These are phyloP conservation scores for Ammodytes dubius DNA, from an alignment of 2,113 vertebrate species.

Conservation along the genomic window DNA sequence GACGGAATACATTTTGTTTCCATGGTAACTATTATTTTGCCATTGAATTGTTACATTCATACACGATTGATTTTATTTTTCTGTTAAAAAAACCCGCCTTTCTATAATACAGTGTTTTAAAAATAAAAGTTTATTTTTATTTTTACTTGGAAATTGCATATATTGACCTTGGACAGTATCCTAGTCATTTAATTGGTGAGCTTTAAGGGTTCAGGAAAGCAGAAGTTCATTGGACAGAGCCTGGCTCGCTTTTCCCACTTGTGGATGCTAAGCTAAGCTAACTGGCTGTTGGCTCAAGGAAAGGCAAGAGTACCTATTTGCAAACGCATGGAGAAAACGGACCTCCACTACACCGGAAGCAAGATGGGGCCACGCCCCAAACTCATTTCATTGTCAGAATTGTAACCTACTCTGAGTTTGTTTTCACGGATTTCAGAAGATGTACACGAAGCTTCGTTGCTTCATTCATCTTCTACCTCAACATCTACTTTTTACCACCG, in stretches of 20 bases:
- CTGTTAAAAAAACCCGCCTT: not conserved
- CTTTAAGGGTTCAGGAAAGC: not conserved
- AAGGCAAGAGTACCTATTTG: not conserved
- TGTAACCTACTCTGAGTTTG: too few species aligned
- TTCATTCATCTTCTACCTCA: too few species aligned
- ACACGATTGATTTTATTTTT: not conserved
- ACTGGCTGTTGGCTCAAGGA: not conserved
- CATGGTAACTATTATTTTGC: constrained; percentile 39
- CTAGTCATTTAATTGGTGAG: not conserved
- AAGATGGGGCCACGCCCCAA: too few species aligned
- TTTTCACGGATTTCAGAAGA: too few species aligned
- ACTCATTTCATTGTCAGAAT: too few species aligned
- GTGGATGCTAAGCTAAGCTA: not conserved
- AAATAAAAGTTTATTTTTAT: not conserved
- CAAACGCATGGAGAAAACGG: not conserved
- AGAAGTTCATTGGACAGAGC: not conserved
- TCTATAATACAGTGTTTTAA: not conserved
- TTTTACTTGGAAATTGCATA: too few species aligned
- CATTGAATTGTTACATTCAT: not conserved
- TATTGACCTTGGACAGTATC: not conserved
- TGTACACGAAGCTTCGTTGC: too few species aligned
- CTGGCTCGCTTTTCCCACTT: not conserved
- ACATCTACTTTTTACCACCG: too few species aligned
- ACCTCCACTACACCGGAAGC: too few species aligned
- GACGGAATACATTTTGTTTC: constrained; percentile 32